Percentiles rank a stretch among this genome's conserved stretches.
Conservation (phyloP, 2,113 vertebrate species). For the Apodemus speciosus region DNA sequence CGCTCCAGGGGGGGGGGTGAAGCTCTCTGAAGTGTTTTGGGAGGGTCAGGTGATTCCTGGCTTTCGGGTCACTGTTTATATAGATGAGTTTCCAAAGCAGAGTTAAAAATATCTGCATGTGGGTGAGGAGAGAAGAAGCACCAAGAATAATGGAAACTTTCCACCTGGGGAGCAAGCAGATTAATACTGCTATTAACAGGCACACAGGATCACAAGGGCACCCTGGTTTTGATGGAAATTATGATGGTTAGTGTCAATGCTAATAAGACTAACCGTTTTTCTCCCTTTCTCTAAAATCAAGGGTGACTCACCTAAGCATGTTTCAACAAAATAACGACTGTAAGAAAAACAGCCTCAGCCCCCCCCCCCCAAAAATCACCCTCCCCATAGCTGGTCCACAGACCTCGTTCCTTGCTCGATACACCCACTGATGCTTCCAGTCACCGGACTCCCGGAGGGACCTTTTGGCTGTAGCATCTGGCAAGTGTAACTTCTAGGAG, state of each 20-base stretch:
- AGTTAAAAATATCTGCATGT: conserved; percentile 38
- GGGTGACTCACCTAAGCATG: conserved; percentile 49
- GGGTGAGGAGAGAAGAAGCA: background rate
- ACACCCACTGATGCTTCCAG: background rate
- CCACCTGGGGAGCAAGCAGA: background rate
- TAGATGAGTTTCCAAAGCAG: conserved; percentile 23
- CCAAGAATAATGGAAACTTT: background rate
- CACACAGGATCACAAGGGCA: background rate
- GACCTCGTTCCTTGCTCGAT: conserved; percentile 30
- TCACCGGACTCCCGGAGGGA: background rate
- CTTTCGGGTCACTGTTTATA: background rate
- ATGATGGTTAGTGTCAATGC: background rate
- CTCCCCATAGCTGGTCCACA: conserved; percentile 32
- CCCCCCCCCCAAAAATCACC: background rate
- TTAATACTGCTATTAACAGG: conserved; percentile 49
- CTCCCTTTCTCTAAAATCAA: conserved; percentile 30
- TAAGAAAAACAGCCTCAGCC: conserved; percentile 28
- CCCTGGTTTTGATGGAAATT: conserved; percentile 53
- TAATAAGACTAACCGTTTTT: background rate
- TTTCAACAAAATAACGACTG: conserved; percentile 45
- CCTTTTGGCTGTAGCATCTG: conserved; percentile 16
- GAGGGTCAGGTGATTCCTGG: background rate
- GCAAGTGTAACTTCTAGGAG: background rate
- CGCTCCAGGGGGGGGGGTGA: background rate
- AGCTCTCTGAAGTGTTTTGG: background rate